phyloP scores from a whole-genome alignment of 2,888 invertebrate species.

The Dicycla oo region DNA sequence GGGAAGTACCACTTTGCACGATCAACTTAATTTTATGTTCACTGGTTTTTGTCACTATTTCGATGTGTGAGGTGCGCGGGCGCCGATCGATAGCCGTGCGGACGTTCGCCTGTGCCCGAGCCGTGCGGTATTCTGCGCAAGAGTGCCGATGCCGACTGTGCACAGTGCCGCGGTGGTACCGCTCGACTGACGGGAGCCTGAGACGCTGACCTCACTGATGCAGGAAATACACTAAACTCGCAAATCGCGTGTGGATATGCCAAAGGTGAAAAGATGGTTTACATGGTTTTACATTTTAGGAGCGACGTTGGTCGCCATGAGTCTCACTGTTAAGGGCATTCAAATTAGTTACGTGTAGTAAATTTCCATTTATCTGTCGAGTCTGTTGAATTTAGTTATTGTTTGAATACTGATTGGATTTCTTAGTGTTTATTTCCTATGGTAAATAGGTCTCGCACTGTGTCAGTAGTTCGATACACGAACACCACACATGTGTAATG shows the following conservation, averaged over 20 bases:
- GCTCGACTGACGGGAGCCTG: slow-evolving; percentile 51
- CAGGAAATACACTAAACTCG: slow-evolving; percentile 73
- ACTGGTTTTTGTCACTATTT: slow-evolving; percentile 71
- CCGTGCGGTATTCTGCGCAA: slow-evolving; percentile 73
- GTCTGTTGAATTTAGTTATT: too few species aligned
- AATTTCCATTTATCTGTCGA: slow-evolving; percentile 21
- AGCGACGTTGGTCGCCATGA: slow-evolving; percentile 7
- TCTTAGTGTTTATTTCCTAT: slow-evolving; percentile 20
- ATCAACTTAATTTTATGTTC: slow-evolving; percentile 69
- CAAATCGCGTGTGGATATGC: slow-evolving; percentile 71
- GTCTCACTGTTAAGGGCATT: slow-evolving; percentile 8
- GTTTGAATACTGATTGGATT: slow-evolving; percentile 24
- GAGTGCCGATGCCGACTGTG: slow-evolving; percentile 49
- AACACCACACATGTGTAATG: neutral
- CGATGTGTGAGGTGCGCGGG: slow-evolving; percentile 68
- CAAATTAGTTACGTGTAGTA: slow-evolving; percentile 14
- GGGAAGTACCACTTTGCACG: slow-evolving; percentile 73
- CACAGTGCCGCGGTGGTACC: slow-evolving; percentile 43
- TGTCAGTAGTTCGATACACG: slow-evolving; percentile 6
- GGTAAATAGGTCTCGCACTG: slow-evolving; percentile 13
- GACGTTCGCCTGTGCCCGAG: slow-evolving; percentile 72
- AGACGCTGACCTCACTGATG: slow-evolving; percentile 77
- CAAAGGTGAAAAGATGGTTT: slow-evolving; percentile 63
- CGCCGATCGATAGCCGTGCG: slow-evolving; percentile 58
- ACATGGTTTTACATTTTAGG: slow-evolving; percentile 9